Evolutionary conservation across 2,797 vertebrate genomes (phyloP), one percentile per base, ranked within the genome.

Genomic region (Sparus aurata): DNA sequence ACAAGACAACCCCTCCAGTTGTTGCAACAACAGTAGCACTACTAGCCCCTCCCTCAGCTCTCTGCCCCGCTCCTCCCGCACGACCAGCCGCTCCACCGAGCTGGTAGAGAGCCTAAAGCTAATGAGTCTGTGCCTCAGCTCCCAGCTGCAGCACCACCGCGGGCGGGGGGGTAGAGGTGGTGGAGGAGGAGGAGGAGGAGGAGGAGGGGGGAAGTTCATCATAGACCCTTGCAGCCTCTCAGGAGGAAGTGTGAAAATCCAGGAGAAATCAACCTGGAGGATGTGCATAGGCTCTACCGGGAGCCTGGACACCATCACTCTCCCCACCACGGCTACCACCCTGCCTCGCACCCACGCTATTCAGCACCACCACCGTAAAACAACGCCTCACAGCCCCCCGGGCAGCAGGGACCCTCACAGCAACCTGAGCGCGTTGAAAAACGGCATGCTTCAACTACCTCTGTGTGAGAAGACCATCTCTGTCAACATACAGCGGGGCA

Each of bases 381-480:
- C 77, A 0, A 46, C 70, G 8, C 38, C 34, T 2, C 79, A 83
- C 54, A 47, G 69, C 30, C 50, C 75, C 69, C 50, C 12, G 20
- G 69, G 80, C 92, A 85, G 85, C 91, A 87, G 86, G 58, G 85
- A 84, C 70, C 2, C 77, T 79, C 91, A 81, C 86, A 90, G 87
- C 75, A 96, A 90, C 91, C 94, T 96, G 94, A 96, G 96, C 90
- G 10, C 84, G 16, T 95, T 99, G 94, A 98, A 96, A 91, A 97
- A 96, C 57, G 96, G 93, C 67, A 94, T 99, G 88, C 95, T 99
- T 73, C 98, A 99, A 96, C 98, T 99, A 96, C 98, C 98, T 97
- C 98, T 99, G 90, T 99, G 97, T 61, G 98, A 99, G 95, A 99
- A 98, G 95, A 99, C 96, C 71, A 97, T 99, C 95, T 98, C 97